Percentiles rank a stretch among this genome's conserved stretches.
Conservation (phyloP, 2,888 invertebrate genomes). For the Helicoverpa assulta region DNA sequence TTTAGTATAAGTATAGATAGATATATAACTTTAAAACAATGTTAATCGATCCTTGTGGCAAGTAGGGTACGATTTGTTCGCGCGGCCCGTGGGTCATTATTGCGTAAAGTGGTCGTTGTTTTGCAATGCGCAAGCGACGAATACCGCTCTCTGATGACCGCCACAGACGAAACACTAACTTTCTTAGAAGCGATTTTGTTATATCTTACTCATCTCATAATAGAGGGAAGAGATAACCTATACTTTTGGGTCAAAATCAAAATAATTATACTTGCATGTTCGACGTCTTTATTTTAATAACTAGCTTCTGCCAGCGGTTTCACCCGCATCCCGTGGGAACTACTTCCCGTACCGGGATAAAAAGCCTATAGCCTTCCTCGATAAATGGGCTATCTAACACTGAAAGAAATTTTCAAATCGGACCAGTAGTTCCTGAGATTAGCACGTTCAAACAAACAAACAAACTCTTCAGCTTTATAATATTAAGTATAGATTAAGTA, state of each 20-base stretch:
- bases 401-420: too few species aligned
- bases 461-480: too few species aligned
- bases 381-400: too few species aligned
- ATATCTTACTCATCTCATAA: slow-evolving; percentile 12
- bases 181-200: slow-evolving; percentile 26
- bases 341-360: too few species aligned
- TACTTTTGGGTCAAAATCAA: slow-evolving; percentile 45
- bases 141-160: slow-evolving; percentile 51
- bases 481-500: too few species aligned
- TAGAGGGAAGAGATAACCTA: not conserved
- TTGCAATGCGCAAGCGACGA: slow-evolving; percentile 64
- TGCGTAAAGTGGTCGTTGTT: slow-evolving; percentile 68
- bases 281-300: slow-evolving; percentile 12
- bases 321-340: too few species aligned
- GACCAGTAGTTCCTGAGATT: too few species aligned
- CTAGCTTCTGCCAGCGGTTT: too few species aligned
- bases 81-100: slow-evolving; percentile 65
- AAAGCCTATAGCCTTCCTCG: too few species aligned
- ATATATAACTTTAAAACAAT: not conserved
- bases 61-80: slow-evolving; percentile 49
- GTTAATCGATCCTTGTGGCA: slow-evolving; percentile 48
- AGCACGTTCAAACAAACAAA: too few species aligned
- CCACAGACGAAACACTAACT: slow-evolving; percentile 23
- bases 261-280: slow-evolving; percentile 2
- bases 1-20: too few species aligned